These are phyloP conservation scores for Hesperia comma DNA, from an alignment of 2,888 invertebrate species.

Conservation along the genomic window DNA sequence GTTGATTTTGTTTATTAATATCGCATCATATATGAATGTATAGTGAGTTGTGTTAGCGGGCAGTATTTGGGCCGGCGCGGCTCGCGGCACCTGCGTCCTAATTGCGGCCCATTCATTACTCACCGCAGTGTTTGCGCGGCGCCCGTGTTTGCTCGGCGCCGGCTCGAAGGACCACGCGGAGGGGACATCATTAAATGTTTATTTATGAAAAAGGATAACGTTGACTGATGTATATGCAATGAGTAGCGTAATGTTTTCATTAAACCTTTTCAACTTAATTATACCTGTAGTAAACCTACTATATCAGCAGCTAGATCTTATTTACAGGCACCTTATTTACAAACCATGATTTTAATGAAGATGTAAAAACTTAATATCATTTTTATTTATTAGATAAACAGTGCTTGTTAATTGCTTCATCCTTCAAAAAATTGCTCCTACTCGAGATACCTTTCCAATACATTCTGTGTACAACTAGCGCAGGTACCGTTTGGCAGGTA, in stretches of 20 bases:
- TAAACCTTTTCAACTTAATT: too few species aligned
- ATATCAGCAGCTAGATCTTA: too few species aligned
- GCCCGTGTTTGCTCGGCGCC: slow-evolving; percentile 12
- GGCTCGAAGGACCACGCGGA: slow-evolving; percentile 27
- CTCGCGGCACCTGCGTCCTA: slow-evolving; percentile 28
- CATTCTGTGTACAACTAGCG: too few species aligned
- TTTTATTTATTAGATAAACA: too few species aligned
- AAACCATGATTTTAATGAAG: too few species aligned
- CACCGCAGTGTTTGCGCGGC: slow-evolving; percentile 26
- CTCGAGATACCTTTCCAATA: too few species aligned
- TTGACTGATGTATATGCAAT: background rate
- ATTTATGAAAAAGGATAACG: slow-evolving; percentile 17
- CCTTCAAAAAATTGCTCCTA: too few species aligned
- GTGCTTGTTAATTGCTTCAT: too few species aligned
- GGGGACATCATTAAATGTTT: slow-evolving; percentile 24
- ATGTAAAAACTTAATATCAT: too few species aligned
- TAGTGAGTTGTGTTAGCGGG: background rate
- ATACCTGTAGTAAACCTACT: too few species aligned
- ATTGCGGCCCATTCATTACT: slow-evolving; percentile 35
- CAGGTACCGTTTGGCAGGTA: too few species aligned
- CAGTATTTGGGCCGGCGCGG: slow-evolving; percentile 14
- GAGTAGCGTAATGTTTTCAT: background rate
- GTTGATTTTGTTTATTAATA: background rate
- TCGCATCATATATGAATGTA: background rate
- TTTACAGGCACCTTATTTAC: too few species aligned